phyloP scores from a whole-genome alignment of 2,888 invertebrate species.

The Malthinus flaveolus region DNA sequence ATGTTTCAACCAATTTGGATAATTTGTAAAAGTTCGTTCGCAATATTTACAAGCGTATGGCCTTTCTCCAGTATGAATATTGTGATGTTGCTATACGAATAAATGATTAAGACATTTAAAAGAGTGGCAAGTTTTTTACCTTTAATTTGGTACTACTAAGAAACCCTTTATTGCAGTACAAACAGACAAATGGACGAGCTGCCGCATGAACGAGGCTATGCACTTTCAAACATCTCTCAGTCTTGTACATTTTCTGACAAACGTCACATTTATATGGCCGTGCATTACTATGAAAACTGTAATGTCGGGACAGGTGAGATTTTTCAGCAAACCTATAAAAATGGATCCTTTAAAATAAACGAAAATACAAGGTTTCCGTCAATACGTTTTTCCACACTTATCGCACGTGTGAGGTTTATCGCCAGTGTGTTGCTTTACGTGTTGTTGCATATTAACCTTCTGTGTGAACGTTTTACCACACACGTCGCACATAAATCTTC shows the following conservation, averaged over 20 bases:
- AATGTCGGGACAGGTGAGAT: slow-evolving; percentile 53
- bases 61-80: slow-evolving; percentile 60
- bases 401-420: slow-evolving; percentile 58
- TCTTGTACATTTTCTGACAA: slow-evolving; percentile 61
- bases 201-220: slow-evolving; percentile 60
- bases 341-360: background rate
- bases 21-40: slow-evolving; percentile 59
- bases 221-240: slow-evolving; percentile 61
- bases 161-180: slow-evolving; percentile 61
- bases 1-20: slow-evolving; percentile 64
- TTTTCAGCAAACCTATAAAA: slow-evolving; percentile 52
- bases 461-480: slow-evolving; percentile 62
- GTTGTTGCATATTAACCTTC: slow-evolving; percentile 57
- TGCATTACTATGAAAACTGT: slow-evolving; percentile 52
- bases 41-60: slow-evolving; percentile 63
- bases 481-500: slow-evolving; percentile 59
- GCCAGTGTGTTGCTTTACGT: slow-evolving; percentile 56
- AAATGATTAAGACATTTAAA: background rate
- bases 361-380: background rate
- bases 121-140: slow-evolving; percentile 38
- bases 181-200: slow-evolving; percentile 59
- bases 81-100: slow-evolving; percentile 58
- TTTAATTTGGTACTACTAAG: slow-evolving; percentile 61
- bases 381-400: slow-evolving; percentile 55
- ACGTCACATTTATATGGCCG: slow-evolving; percentile 54